Percentiles rank a stretch among this genome's conserved stretches.
Evolutionary conservation across 2,797 vertebrate species (phyloP).

Genomic region (Serranus cabrilla): DNA sequence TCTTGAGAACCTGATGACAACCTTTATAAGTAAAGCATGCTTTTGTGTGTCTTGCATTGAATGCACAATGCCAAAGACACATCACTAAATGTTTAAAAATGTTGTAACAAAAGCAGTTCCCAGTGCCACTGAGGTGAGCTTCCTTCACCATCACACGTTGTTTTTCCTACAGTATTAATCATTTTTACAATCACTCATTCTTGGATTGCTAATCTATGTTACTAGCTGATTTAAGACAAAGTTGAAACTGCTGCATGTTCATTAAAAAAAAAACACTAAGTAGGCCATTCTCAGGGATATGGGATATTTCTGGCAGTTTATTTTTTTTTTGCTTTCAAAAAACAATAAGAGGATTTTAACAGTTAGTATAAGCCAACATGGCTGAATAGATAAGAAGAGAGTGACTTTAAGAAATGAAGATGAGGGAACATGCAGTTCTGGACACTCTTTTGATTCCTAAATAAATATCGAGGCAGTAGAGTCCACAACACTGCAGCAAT

Average conservation of each 20-base stretch:
- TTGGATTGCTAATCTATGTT: too few relatives aligned
- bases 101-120: too few relatives aligned
- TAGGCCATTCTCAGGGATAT: not conserved
- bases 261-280: not conserved
- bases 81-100: too few relatives aligned
- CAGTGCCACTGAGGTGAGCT: too few relatives aligned
- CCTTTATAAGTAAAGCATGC: too few relatives aligned
- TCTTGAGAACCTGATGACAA: too few relatives aligned
- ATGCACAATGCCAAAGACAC: too few relatives aligned
- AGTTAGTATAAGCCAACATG: not conserved
- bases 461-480: not conserved
- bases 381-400: not conserved
- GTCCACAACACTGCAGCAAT: not conserved
- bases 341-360: not conserved
- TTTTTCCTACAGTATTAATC: too few relatives aligned
- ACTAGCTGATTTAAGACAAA: not conserved
- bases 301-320: not conserved
- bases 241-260: not conserved
- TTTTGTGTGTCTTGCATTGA: too few relatives aligned
- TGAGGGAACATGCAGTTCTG: not conserved
- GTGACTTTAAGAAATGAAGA: not conserved
- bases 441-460: not conserved
- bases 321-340: not conserved
- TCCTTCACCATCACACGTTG: too few relatives aligned
- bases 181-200: too few relatives aligned